These are phyloP conservation scores for Pyrrhosoma nymphula DNA, from an alignment of 2,888 invertebrate genomes.

Conservation along the genomic window DNA sequence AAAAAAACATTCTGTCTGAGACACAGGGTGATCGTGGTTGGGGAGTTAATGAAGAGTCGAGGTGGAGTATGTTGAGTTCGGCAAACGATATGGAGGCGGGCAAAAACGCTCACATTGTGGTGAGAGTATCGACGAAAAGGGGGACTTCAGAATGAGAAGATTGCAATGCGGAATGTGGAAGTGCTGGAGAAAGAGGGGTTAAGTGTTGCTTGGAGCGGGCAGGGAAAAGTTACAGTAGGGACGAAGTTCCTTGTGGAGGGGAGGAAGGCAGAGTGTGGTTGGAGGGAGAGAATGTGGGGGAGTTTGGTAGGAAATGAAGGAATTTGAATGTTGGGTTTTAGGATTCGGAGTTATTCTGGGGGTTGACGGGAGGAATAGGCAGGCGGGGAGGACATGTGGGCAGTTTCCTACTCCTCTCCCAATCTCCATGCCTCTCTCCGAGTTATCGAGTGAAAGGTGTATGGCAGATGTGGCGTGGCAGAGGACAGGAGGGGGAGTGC, in stretches of 20 bases:
- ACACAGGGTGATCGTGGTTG: background rate
- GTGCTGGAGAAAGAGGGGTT: background rate
- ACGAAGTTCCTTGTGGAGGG: background rate
- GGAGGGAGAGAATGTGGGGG: background rate
- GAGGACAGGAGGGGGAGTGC: too few relatives aligned
- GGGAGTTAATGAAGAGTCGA: background rate
- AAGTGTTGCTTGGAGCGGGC: background rate
- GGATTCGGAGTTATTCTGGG: background rate
- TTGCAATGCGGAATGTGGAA: background rate
- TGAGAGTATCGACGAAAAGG: background rate
- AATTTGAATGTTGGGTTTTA: conserved; percentile 38
- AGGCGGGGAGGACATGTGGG: background rate
- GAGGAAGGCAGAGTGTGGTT: background rate
- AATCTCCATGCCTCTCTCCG: background rate
- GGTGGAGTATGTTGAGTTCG: background rate
- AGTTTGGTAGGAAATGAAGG: conserved; percentile 34
- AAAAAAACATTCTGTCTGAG: background rate
- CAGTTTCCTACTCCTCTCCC: background rate
- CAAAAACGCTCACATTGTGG: background rate
- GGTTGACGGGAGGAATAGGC: background rate
- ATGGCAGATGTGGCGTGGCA: background rate
- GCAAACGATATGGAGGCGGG: background rate
- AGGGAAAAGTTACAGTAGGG: background rate
- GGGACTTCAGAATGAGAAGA: background rate
- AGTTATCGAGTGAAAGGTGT: background rate